These are phyloP conservation scores for Drosophila testacea DNA, from an alignment of 2,888 invertebrate species.

Conservation along the genomic window DNA sequence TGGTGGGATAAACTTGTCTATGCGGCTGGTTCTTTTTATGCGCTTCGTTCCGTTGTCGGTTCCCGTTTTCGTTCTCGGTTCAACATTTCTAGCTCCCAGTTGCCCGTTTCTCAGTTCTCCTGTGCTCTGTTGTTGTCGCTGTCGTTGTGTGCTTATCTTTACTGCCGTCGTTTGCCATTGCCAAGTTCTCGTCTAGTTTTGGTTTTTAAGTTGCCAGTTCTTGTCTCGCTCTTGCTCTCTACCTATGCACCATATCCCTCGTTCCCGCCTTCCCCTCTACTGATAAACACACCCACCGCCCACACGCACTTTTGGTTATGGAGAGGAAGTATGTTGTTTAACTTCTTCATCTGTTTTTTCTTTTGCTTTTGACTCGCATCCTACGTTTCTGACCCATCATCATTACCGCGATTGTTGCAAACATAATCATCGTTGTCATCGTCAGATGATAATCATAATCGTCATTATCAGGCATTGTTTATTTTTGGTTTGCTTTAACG, in stretches of 20 bases:
- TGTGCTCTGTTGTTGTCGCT: constrained; percentile 25
- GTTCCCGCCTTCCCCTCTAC: neutral
- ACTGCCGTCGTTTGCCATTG: constrained; percentile 56
- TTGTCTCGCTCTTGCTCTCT: constrained; percentile 29
- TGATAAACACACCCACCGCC: constrained; percentile 59
- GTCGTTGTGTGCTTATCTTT: constrained; percentile 59
- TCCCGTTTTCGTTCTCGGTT: neutral
- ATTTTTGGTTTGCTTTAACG: constrained; percentile 51
- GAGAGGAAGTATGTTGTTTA: constrained; percentile 25
- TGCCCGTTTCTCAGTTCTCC: constrained; percentile 35
- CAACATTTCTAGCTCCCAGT: constrained; percentile 22
- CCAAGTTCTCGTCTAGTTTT: constrained; percentile 77
- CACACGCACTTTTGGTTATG: constrained; percentile 63
- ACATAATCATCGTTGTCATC: constrained; percentile 20
- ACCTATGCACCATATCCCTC: neutral
- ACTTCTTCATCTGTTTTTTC: constrained; percentile 27
- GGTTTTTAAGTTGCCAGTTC: constrained; percentile 33
- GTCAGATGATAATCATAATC: constrained; percentile 36
- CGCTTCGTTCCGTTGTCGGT: constrained; percentile 40
- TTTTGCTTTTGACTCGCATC: constrained; percentile 30
- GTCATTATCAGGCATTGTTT: constrained; percentile 51
- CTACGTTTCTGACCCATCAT: constrained; percentile 28
- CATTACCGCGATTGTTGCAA: constrained; percentile 5
- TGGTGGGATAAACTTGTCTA: constrained; percentile 70
- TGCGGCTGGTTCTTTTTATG: constrained; percentile 52